Evolutionary conservation across 2,113 vertebrate genomes (phyloP), one percentile per base, ranked within the genome.

Genomic region (Ochotona princeps): DNA sequence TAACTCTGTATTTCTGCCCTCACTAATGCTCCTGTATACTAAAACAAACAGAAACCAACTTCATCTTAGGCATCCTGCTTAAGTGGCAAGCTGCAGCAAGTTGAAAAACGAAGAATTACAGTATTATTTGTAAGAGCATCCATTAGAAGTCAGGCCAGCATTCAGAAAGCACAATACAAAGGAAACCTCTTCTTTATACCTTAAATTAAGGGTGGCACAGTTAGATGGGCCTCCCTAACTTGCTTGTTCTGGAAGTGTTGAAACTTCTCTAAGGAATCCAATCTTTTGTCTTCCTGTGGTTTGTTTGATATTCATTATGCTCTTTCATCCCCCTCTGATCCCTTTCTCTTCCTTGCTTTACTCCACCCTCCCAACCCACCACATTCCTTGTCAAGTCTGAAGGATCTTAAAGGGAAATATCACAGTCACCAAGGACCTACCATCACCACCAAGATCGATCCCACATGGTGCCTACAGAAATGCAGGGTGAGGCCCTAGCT

Each of bases 251-350:
- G 49, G 63, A 94, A 94, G 80, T 96, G 82, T 95, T 35, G 80
- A 94, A 96, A 93, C 74, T 66, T 92, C 93, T 92, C 82, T 25
- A 44, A 88, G 63, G 82, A 92, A 84, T 89, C 63, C 83, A 63
- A 47, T 63, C 79, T 94, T 95, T 93, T n/a, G 14, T 12, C 83
- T 86, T 92, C 2, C 89, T 80, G 74, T 0, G 0, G 83, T 96
- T 82, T 78, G 90, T 96, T 97, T 97, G 83, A 96, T 87, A 95
- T 54, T 7, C 74, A 30, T 75, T 61, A 28, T 20, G 89, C 65
- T 66, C 63, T 87, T 93, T 90, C 88, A 92, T 95, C 23, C 85
- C 38, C 83, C n/a, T 17, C 1, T 60, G 61, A 66, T 57, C 70
- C 20, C 47, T 80, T 49, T 92, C 54, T 91, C 79, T 84, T 74